Base-by-base conservation (phyloP, 1,140 invertebrate species). In the Lethocerus indicus region DNA sequence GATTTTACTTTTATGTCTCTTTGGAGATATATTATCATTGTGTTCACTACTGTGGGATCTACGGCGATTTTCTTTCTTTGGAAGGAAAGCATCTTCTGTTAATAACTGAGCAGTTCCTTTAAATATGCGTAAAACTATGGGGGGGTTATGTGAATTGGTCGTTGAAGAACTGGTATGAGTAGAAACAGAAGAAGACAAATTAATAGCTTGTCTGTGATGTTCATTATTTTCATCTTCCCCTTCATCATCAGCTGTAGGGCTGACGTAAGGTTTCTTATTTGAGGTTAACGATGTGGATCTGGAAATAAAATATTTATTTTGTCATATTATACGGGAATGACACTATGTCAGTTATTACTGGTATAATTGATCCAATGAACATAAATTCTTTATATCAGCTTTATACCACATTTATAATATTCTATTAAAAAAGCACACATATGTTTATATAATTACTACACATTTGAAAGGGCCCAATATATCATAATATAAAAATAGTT, bases 61-160 rank as follows among this genome's bases (percentile, higher is more conserved):
- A 20, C 51, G 47, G 25, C 41, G 18, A 9, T 40, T 32, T 35
- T 51, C 51, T 44, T 46, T 50, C 60, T 62, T 65, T 57, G 64
- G 65, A 53, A 71, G 71, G 42, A 71, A 61, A 61, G 18, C 49
- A 7, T 26, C 24, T 3, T 25, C 12, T 6, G 53, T 66, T 52
- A 49, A 43, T 51, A 47, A 60, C 55, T 44, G 65, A 57, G 56
- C 72, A 45, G 76, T 78, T 6, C 74, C 74, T 54, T 75, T 74
- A 52, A 75, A 76, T 66, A 79, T 79, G 62, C 76, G 63, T 51
- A 79, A 61, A 28, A 78, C 75, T 47, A 79, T 79, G 24, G 76
- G 75, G n/a, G 76, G 74, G 61, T 76, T 75, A 7, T 63, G 60
- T 52, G 71, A 67, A 35, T 13, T 27, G 41, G 45, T 13, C 39